A percentile compares a stretch with the other conserved stretches of the same genome.
Conservation (phyloP, 2,888 invertebrate genomes). For the Tenthredo amoena region DNA sequence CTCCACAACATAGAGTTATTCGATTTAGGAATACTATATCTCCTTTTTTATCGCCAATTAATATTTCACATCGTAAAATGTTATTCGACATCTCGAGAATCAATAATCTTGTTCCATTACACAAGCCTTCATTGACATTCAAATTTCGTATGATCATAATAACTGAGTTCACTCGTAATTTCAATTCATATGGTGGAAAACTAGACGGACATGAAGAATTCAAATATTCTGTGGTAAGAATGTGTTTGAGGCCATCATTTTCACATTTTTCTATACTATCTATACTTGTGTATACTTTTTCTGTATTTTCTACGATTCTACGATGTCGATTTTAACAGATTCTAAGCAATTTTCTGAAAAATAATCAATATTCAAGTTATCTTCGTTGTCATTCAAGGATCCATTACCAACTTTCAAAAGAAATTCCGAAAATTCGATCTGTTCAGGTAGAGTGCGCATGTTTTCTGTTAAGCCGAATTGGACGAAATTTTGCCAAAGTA, state of each 20-base stretch:
- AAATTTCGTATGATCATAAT: constrained; percentile 54
- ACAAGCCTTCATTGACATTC: constrained; percentile 50
- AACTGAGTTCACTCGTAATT: constrained; percentile 39
- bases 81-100: constrained; percentile 46
- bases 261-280: too few species aligned
- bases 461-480: constrained; percentile 34
- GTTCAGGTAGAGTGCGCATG: constrained; percentile 41
- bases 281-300: background rate
- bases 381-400: constrained; percentile 21
- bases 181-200: constrained; percentile 56
- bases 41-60: constrained; percentile 52
- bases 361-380: constrained; percentile 53
- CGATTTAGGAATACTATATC: constrained; percentile 54
- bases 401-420: constrained; percentile 46
- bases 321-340: constrained; percentile 54
- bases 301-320: constrained; percentile 35
- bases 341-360: constrained; percentile 48
- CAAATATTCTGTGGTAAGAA: too few species aligned
- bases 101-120: constrained; percentile 52
- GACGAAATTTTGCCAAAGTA: constrained; percentile 24
- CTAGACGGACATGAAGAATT: constrained; percentile 10
- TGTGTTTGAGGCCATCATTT: too few species aligned
- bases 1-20: constrained; percentile 50
- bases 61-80: constrained; percentile 53
- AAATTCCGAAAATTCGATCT: constrained; percentile 41